Evolutionary conservation across 2,888 invertebrate genomes (phyloP).

Genomic region (Thyatira batis): DNA sequence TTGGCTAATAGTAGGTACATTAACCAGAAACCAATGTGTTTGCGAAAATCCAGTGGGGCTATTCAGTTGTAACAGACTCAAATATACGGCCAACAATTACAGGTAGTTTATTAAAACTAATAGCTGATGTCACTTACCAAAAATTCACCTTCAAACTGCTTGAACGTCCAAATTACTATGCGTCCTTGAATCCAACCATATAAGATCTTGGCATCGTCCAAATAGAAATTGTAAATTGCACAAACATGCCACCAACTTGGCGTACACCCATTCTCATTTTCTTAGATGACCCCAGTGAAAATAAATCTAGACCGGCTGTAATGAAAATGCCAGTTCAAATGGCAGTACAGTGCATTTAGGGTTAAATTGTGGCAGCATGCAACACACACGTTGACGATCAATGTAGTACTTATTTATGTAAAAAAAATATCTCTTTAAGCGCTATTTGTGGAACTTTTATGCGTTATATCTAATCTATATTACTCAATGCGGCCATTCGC

Average conservation of each 20-base stretch:
- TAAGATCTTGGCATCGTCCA: conserved; percentile 29
- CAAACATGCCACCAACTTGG: conserved; percentile 42
- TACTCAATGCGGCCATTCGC: conserved; percentile 26
- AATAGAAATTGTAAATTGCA: conserved; percentile 53
- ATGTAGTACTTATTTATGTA: background rate
- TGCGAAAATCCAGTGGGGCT: no score
- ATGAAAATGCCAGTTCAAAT: conserved; percentile 57
- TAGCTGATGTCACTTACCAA: no score
- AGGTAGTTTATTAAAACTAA: no score
- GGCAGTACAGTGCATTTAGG: conserved; percentile 32
- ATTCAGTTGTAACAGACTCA: no score
- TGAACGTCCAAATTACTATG: conserved; percentile 29
- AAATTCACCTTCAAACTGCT: conserved; percentile 30
- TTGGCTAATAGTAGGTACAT: no score
- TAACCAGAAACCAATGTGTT: no score
- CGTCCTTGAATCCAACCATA: conserved; percentile 28
- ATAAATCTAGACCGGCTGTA: conserved; percentile 55
- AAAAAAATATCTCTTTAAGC: background rate
- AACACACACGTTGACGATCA: conserved; percentile 16
- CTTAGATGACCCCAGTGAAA: conserved; percentile 59
- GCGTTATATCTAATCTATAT: conserved; percentile 28
- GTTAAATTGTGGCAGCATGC: conserved; percentile 23
- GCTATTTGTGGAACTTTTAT: background rate
- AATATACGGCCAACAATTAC: no score
- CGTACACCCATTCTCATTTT: conserved; percentile 57